Evolutionary conservation across 2,113 vertebrate species (phyloP).

Genomic region (Nibea coibor): DNA sequence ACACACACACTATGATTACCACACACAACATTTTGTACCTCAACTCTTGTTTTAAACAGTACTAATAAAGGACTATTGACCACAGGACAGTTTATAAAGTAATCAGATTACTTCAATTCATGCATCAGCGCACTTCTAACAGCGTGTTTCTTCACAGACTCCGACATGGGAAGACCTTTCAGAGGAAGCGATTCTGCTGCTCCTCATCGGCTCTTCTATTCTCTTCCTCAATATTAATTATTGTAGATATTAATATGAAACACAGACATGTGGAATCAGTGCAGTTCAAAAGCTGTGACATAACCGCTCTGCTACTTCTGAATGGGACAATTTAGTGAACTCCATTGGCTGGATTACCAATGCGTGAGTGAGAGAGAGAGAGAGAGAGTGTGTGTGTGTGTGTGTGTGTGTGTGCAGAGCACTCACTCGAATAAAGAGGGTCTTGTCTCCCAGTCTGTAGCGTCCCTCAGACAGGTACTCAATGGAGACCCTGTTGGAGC

Average conservation of each 20-base stretch:
- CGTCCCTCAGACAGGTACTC: constrained; percentile 98
- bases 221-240: background rate
- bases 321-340: background rate
- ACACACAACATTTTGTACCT: background rate
- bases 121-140: background rate
- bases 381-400: constrained; percentile 7
- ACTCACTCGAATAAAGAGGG: constrained; percentile 97
- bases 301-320: background rate
- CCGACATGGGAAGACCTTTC: background rate
- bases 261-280: background rate
- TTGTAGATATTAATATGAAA: background rate
- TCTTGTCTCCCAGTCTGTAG: constrained; percentile 96
- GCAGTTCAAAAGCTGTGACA: background rate
- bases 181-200: background rate
- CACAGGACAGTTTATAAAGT: background rate
- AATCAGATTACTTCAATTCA: background rate
- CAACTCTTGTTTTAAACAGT: no score
- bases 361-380: background rate
- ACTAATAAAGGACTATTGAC: background rate
- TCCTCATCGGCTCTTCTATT: background rate
- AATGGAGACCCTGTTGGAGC: constrained; percentile 95
- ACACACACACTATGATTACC: background rate
- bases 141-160: background rate
- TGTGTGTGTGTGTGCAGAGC: background rate
- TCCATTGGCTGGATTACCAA: background rate